Base-by-base conservation (phyloP, 1,140 invertebrate species). In the Drosophila orosa region DNA sequence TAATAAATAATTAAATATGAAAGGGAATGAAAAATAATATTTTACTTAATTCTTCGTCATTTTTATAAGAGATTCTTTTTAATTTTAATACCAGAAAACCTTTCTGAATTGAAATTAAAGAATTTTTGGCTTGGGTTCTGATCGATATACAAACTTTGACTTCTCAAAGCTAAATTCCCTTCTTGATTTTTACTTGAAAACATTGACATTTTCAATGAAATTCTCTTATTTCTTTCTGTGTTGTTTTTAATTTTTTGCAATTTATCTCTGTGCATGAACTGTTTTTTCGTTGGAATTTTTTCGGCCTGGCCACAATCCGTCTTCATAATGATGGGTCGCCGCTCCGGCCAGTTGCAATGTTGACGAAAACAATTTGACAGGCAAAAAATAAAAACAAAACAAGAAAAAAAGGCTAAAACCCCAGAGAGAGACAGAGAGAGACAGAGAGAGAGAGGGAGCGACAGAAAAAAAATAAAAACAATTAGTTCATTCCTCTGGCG, bases 401-500 rank as follows among this genome's bases (percentile, higher is more conserved):
- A 7, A 17, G 3, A 59, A 19, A 22, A 58, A 27, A 24, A 13
- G 48, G 22, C 10, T 3, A 19, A 39, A 52, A 13, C 59, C 13
- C 24, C 50, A 27, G 59, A 29, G 24, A 40, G 56, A 19, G n/a
- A n/a, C n/a, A n/a, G n/a, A 27, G 59, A 29, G 24, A 40, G 56
- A 19, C 12, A 29, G 24, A 40, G 56, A 19, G n/a, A 27, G 59
- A 29, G 24, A 40, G 56, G 15, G n/a, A 27, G 10, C 15, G n/a
- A 8, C 12, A 42, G 19, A 44, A 39, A 54, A 27, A 48, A 24
- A 44, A 52, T 39, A 80, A 72, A 78, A 84, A 83, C 80, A 83
- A 83, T 83, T 84, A 83, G 80, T 59, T 79, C 67, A 65, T 61
- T 68, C 74, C 45, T 60, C 40, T 22, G 61, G 19, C 5, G 22